phyloP scores from a whole-genome alignment of 2,797 vertebrate genomes.

The Schizopygopsis pylzovi region DNA sequence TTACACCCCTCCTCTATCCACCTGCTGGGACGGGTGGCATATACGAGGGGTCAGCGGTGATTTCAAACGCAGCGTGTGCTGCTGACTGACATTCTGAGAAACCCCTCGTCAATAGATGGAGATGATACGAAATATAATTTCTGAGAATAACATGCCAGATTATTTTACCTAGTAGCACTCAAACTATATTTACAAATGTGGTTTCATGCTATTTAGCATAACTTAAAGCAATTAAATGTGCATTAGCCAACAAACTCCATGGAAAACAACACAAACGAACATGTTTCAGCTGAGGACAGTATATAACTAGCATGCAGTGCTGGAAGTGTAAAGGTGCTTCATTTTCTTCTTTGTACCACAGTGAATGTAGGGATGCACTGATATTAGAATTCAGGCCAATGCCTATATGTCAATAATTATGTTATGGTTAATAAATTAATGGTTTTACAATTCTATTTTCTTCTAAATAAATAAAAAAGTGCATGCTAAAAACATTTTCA shows the following conservation, averaged over 20 bases:
- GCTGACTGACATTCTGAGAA: slow-evolving; percentile 17
- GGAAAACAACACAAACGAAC: background rate
- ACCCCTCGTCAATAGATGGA: slow-evolving; percentile 18
- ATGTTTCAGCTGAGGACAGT: background rate
- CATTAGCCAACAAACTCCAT: background rate
- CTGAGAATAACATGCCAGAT: background rate
- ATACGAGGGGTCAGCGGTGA: slow-evolving; percentile 31
- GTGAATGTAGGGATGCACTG: background rate
- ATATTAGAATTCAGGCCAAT: background rate
- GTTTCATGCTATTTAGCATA: background rate
- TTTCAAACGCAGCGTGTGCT: slow-evolving; percentile 8
- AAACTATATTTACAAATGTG: background rate
- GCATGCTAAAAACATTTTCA: background rate
- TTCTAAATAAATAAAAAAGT: background rate
- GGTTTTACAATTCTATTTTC: background rate
- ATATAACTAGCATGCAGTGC: background rate
- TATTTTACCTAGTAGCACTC: background rate
- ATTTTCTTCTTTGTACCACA: background rate
- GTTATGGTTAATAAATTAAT: no score
- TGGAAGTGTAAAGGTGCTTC: background rate
- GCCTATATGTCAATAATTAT: background rate
- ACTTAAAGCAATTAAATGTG: background rate
- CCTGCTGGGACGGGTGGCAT: slow-evolving; percentile 10
- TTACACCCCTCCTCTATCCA: slow-evolving; percentile 29
- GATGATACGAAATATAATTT: background rate